Percentiles rank a stretch among this genome's conserved stretches.
These are phyloP conservation scores for Okapia johnstoni DNA, from an alignment of 2,113 vertebrate species.

Conservation along the genomic window DNA sequence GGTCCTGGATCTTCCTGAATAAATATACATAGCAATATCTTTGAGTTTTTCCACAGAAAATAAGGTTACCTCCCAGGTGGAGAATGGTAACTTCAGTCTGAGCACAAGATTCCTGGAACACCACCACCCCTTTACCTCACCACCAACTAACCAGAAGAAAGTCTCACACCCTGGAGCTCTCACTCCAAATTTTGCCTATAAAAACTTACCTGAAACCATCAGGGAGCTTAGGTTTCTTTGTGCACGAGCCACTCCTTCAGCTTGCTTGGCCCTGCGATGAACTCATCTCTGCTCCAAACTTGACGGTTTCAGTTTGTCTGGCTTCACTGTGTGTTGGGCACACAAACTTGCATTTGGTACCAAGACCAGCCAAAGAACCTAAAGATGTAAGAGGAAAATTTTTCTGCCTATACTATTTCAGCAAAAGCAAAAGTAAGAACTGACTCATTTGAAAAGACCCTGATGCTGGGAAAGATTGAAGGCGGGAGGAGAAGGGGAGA, in stretches of 20 bases:
- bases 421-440: neutral
- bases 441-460: neutral
- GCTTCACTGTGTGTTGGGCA: neutral
- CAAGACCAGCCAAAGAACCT: neutral
- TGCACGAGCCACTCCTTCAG: rapidly evolving
- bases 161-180: neutral
- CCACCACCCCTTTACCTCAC: neutral
- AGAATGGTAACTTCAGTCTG: neutral
- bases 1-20: neutral
- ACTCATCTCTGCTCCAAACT: neutral
- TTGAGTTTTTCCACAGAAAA: neutral
- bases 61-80: neutral
- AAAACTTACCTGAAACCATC: neutral
- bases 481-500: neutral
- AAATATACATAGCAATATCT: neutral
- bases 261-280: neutral
- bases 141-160: neutral
- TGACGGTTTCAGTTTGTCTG: neutral
- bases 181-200: neutral
- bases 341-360: neutral
- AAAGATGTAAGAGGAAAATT: neutral
- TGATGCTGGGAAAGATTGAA: neutral
- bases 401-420: neutral
- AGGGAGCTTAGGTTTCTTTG: neutral
- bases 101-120: neutral